Percentiles rank a stretch among this genome's conserved stretches.
These are phyloP conservation scores for Andinoacara biseriatus DNA, from an alignment of 2,113 vertebrate species.

Conservation along the genomic window DNA sequence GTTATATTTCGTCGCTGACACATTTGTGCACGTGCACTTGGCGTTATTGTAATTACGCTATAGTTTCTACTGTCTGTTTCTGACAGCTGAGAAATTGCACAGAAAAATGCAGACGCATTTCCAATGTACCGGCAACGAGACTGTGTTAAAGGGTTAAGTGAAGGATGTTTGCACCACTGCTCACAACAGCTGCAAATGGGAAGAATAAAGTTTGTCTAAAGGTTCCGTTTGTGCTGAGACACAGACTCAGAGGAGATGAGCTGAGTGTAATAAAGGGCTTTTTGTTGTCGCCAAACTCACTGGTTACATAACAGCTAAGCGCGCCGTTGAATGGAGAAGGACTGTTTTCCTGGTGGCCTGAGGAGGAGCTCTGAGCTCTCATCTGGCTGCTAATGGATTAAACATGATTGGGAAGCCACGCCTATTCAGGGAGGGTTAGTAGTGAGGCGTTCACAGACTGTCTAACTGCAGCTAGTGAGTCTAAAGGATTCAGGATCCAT, in stretches of 20 bases:
- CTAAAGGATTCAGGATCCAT: background rate
- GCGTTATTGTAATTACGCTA: too few relatives aligned
- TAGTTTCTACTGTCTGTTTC: too few relatives aligned
- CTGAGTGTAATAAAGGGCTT: conserved; percentile 19
- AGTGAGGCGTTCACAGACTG: conserved; percentile 23
- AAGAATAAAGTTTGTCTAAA: background rate
- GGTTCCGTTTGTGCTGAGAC: background rate
- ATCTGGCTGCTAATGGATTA: conserved; percentile 14
- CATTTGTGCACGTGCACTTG: too few relatives aligned
- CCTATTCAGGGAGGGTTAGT: background rate
- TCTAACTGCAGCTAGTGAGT: background rate
- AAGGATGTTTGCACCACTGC: background rate
- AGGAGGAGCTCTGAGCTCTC: conserved; percentile 14
- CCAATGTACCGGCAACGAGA: too few relatives aligned
- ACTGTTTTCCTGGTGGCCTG: conserved; percentile 11
- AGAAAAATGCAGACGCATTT: too few relatives aligned
- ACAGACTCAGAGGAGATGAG: background rate
- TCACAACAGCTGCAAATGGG: background rate
- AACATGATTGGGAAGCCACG: conserved; percentile 2
- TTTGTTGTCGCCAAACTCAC: conserved; percentile 30
- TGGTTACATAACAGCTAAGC: conserved; percentile 40
- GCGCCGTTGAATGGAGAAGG: background rate
- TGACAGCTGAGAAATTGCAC: too few relatives aligned
- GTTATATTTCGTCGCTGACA: too few relatives aligned
- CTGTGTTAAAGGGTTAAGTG: background rate